A percentile compares a stretch with the other conserved stretches of the same genome.
These are phyloP conservation scores for Lepidostoma basale DNA, from an alignment of 1,140 invertebrate species.

Conservation along the genomic window DNA sequence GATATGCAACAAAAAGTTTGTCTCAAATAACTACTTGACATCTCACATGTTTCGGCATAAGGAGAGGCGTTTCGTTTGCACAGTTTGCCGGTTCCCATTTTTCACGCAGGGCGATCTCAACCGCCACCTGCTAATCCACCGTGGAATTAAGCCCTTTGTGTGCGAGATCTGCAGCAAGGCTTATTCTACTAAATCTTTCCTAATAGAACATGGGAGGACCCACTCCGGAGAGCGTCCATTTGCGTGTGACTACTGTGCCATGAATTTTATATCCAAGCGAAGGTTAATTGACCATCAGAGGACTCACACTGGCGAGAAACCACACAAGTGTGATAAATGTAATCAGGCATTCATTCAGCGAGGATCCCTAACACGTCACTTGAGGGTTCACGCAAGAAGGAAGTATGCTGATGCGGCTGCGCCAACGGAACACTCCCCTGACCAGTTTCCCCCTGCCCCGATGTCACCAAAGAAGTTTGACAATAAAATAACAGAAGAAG, in stretches of 20 bases:
- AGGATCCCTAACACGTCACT: constrained; percentile 61
- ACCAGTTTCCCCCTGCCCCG: not conserved
- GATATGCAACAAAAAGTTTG: constrained; percentile 57
- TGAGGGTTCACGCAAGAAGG: constrained; percentile 52
- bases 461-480: constrained; percentile 10
- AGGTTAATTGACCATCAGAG: constrained; percentile 62
- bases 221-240: constrained; percentile 67
- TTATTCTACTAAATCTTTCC: constrained; percentile 58
- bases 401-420: constrained; percentile 18
- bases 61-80: constrained; percentile 52
- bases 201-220: constrained; percentile 63
- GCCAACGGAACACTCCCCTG: not conserved
- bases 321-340: constrained; percentile 68
- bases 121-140: constrained; percentile 68
- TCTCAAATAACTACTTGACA: constrained; percentile 50
- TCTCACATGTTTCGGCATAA: constrained; percentile 52
- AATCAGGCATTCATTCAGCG: constrained; percentile 63
- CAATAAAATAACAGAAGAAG: not conserved
- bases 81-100: constrained; percentile 54
- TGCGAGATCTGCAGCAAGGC: constrained; percentile 69
- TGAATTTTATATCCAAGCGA: constrained; percentile 53
- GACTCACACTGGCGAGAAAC: constrained; percentile 74
- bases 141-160: constrained; percentile 64
- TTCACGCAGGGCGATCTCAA: constrained; percentile 64
- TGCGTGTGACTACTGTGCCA: constrained; percentile 66